phyloP scores from a whole-genome alignment of 2,797 vertebrate species.

The Morelia viridis region DNA sequence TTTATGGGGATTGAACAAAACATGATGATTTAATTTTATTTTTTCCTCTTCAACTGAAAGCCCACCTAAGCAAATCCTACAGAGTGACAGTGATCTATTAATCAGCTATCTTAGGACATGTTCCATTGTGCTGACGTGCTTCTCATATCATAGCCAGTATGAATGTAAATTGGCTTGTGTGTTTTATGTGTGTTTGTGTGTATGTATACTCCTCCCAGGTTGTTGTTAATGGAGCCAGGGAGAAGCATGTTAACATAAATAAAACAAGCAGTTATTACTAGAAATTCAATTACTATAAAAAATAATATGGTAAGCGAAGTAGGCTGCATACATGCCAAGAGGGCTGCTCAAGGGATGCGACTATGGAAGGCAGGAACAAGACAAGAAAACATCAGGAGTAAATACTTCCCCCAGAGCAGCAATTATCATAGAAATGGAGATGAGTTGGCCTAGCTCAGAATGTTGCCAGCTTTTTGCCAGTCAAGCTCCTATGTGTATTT shows the following conservation, averaged over 20 bases:
- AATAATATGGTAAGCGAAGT: rapidly evolving
- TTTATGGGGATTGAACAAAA: not conserved
- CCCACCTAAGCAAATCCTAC: not conserved
- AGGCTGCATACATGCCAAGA: not conserved
- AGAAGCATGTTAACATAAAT: rapidly evolving
- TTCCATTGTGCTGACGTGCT: not conserved
- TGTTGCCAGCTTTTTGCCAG: slow-evolving; percentile 42
- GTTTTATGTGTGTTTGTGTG: not conserved
- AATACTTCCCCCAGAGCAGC: not conserved
- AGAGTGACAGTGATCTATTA: not conserved
- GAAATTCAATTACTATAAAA: not conserved
- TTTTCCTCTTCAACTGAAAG: not conserved
- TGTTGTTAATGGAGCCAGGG: rapidly evolving
- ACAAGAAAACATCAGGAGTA: not conserved
- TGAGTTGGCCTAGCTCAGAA: not conserved
- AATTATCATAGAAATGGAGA: slow-evolving; percentile 27
- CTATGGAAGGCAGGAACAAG: slow-evolving; percentile 10
- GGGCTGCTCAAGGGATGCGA: not conserved
- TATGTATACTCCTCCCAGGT: not conserved
- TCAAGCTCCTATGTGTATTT: not conserved
- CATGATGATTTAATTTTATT: not conserved
- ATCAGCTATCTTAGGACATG: rapidly evolving
- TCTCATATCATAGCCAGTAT: not conserved
- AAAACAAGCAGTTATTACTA: not conserved
- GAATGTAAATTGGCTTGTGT: not conserved